These are phyloP conservation scores for Macrotis lagotis DNA, from an alignment of 2,113 vertebrate species.

Conservation along the genomic window DNA sequence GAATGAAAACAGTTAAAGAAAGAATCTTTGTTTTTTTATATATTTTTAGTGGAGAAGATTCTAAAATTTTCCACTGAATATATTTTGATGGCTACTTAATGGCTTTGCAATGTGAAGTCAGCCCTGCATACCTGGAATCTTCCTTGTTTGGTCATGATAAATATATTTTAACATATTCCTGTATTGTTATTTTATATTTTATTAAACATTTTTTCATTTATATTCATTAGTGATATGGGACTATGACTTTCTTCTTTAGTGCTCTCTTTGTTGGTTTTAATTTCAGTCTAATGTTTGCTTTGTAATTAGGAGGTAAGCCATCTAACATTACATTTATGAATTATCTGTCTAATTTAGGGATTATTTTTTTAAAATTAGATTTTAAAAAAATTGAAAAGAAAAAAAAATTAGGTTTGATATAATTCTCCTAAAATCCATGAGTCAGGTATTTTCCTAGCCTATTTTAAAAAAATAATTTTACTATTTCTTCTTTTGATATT, in stretches of 20 bases:
- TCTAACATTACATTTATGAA: slow-evolving; percentile 26
- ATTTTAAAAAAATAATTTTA: not conserved
- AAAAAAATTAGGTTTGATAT: slow-evolving; percentile 5
- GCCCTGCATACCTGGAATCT: not conserved
- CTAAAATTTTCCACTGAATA: slow-evolving; percentile 1
- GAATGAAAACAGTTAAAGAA: not conserved
- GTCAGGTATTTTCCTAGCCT: not conserved
- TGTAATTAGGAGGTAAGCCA: not conserved
- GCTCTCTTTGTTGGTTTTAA: slow-evolving; percentile 13
- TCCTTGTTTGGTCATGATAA: not conserved
- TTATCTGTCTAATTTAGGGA: not conserved
- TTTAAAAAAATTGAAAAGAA: no score
- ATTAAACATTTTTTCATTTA: not conserved
- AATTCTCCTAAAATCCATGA: slow-evolving; percentile 23
- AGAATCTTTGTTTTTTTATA: not conserved
- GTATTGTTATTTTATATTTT: slow-evolving; percentile 9
- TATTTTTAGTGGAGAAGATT: not conserved
- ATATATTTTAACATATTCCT: not conserved
- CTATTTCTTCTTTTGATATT: not conserved
- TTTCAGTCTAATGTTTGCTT: not conserved
- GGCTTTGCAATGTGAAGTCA: slow-evolving; percentile 4
- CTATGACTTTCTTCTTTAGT: not conserved
- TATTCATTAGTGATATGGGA: not conserved
- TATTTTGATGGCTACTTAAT: not conserved
- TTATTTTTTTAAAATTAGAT: slow-evolving; percentile 29